Conservation (phyloP, 1,140 invertebrate species). For the Habropoda laboriosa region DNA sequence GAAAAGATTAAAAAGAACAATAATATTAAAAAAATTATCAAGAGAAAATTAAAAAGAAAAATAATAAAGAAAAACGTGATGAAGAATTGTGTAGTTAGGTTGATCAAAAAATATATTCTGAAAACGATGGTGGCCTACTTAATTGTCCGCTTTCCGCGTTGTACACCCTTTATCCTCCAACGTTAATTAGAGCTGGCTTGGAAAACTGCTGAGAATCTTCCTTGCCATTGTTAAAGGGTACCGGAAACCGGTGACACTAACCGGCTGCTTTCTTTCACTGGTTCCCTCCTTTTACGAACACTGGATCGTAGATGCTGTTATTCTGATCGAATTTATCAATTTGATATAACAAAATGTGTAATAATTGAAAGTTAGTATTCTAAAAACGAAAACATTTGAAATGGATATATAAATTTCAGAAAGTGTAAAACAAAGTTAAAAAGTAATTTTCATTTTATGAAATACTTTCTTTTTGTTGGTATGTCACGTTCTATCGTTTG, state of each 20-base stretch:
- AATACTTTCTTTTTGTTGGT: not conserved
- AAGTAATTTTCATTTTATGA: too few species aligned
- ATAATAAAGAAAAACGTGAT: too few species aligned
- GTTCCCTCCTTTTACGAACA: not conserved
- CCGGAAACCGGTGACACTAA: conserved; percentile 39
- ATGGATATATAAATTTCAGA: too few species aligned
- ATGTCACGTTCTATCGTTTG: not conserved
- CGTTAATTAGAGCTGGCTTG: conserved; percentile 48
- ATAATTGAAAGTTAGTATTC: not conserved
- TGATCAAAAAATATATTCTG: not conserved
- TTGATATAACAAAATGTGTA: too few species aligned
- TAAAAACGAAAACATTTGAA: too few species aligned
- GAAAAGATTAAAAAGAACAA: too few species aligned
- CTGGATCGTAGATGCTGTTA: not conserved
- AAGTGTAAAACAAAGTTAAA: too few species aligned
- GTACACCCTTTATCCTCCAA: conserved; percentile 16
- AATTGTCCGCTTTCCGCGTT: conserved; percentile 51
- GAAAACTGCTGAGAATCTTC: conserved; percentile 57
- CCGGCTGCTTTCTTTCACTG: conserved; percentile 10
- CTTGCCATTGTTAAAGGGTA: conserved; percentile 31
- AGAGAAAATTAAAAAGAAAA: too few species aligned
- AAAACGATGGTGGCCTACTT: conserved; percentile 19
- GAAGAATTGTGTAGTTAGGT: too few species aligned
- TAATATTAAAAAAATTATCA: too few species aligned
- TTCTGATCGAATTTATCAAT: too few species aligned